Evolutionary conservation across 2,113 vertebrate species (phyloP).

Genomic region (Scortum barcoo): DNA sequence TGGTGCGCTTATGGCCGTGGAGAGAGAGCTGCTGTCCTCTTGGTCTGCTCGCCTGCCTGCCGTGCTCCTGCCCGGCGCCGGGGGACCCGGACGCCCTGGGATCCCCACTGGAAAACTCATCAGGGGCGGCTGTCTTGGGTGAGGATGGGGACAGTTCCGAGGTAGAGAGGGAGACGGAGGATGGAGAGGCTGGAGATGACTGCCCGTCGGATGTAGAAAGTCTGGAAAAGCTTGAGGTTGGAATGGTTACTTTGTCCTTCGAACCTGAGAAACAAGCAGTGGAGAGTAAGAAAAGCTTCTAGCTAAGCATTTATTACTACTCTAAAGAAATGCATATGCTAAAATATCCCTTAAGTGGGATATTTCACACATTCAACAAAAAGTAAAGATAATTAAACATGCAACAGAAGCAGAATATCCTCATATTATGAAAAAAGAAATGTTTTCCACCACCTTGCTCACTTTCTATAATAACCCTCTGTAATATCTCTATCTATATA

Average conservation of each 20-base stretch:
- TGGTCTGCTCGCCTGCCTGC: conserved; percentile 47
- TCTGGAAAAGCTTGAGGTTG: conserved; percentile 87
- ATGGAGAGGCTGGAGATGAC: conserved; percentile 85
- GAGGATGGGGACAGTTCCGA: conserved; percentile 82
- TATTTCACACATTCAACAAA: conserved; percentile 42
- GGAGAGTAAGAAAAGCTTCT: conserved; percentile 35
- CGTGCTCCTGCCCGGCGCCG: conserved; percentile 50
- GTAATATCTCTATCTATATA: conserved; percentile 46
- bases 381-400: conserved; percentile 32
- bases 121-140: conserved; percentile 48
- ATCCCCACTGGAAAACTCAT: conserved; percentile 78
- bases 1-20: conserved; percentile 65
- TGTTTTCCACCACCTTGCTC: conserved; percentile 8
- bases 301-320: not conserved
- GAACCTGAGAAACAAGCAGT: conserved; percentile 83
- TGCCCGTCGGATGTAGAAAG: conserved; percentile 86
- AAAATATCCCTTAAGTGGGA: conserved; percentile 15
- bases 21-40: conserved; percentile 66
- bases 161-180: conserved; percentile 83
- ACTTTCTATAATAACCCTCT: conserved; percentile 29
- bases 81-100: conserved; percentile 47
- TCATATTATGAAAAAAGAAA: not conserved
- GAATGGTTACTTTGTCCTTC: conserved; percentile 87
- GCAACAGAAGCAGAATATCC: conserved; percentile 44
- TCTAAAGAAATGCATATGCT: not conserved